Conservation (phyloP, 2,888 invertebrate genomes). For the Pyrocoelia pectoralis region DNA sequence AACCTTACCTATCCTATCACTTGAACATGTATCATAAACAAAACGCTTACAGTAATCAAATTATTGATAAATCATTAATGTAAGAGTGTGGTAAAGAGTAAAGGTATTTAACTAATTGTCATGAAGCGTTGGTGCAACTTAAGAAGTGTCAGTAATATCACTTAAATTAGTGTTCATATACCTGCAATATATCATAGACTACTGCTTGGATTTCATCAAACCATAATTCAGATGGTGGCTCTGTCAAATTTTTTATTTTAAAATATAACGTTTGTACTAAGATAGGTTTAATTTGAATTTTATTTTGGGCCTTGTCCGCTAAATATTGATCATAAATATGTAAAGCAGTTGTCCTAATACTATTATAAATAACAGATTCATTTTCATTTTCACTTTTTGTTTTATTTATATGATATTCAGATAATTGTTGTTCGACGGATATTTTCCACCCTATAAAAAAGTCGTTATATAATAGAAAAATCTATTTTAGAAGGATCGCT, state of each 20-base stretch:
- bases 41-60: too few relatives aligned
- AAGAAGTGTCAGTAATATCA: not conserved
- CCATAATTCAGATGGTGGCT: constrained; percentile 73
- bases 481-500: constrained; percentile 17
- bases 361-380: constrained; percentile 51
- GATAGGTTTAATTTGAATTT: constrained; percentile 69
- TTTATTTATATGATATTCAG: constrained; percentile 64
- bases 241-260: constrained; percentile 67
- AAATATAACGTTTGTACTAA: constrained; percentile 68
- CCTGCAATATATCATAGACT: constrained; percentile 69
- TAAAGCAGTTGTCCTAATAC: constrained; percentile 70
- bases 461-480: not conserved
- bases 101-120: too few relatives aligned
- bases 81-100: too few relatives aligned
- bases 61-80: too few relatives aligned
- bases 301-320: constrained; percentile 73
- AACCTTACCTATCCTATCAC: too few relatives aligned
- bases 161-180: constrained; percentile 42
- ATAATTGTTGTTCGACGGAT: constrained; percentile 75
- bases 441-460: constrained; percentile 66
- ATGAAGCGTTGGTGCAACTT: too few relatives aligned
- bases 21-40: too few relatives aligned
- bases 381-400: constrained; percentile 59
- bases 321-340: constrained; percentile 82
- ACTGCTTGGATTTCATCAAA: constrained; percentile 85